phyloP scores from a whole-genome alignment of 2,113 vertebrate species.

The Chamaea fasciata region DNA sequence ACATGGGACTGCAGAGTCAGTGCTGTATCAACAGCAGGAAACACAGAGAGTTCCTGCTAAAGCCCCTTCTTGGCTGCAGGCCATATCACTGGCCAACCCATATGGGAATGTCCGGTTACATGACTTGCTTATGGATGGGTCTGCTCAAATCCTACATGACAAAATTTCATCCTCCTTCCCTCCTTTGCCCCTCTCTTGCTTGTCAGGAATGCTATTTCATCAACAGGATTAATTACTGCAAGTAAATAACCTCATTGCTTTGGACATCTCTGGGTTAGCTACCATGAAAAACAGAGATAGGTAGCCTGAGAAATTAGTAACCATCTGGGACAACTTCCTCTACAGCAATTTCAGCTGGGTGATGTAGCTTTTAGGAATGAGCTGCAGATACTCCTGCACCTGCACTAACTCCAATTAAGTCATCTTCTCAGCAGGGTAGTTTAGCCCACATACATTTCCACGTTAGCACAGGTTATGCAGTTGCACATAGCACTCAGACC shows the following conservation, averaged over 20 bases:
- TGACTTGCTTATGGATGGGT: neutral
- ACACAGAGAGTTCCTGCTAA: conserved; percentile 1
- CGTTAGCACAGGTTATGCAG: neutral
- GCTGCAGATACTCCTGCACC: neutral
- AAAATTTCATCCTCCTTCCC: neutral
- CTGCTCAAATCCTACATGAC: neutral
- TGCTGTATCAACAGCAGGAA: conserved; percentile 3
- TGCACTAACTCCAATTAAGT: neutral
- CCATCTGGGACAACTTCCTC: neutral
- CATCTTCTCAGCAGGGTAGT: neutral
- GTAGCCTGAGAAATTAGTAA: neutral
- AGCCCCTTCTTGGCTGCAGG: conserved; percentile 33
- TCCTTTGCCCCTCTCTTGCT: neutral
- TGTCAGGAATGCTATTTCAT: neutral
- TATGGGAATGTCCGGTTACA: neutral
- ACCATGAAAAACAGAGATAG: neutral
- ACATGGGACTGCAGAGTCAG: neutral
- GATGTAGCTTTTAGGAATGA: neutral
- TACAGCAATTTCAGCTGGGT: neutral
- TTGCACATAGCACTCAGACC: neutral
- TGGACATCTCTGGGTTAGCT: neutral
- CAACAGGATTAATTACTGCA: neutral
- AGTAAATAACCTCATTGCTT: neutral
- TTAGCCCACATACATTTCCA: neutral
- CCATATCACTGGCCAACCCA: neutral